Percentiles rank a stretch among this genome's conserved stretches.
These are phyloP conservation scores for Galagoides demidoff DNA, from an alignment of 2,797 vertebrate genomes.

Conservation along the genomic window DNA sequence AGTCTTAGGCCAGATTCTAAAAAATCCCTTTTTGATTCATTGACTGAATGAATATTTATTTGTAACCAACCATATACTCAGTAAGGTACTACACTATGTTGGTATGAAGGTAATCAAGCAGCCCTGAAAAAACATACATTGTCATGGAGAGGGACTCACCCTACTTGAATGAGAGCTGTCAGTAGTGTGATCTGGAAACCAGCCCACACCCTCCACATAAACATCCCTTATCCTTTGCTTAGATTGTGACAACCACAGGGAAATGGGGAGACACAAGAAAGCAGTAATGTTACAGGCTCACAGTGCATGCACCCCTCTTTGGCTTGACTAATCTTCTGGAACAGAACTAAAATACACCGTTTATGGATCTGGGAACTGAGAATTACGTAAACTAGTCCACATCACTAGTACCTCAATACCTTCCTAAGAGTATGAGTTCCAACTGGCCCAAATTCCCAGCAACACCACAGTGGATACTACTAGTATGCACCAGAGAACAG, in stretches of 20 bases:
- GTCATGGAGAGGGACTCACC: not conserved
- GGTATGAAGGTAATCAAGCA: not conserved
- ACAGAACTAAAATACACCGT: not conserved
- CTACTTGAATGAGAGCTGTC: not conserved
- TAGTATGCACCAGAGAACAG: not conserved
- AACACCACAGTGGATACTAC: not conserved
- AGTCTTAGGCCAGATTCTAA: not conserved
- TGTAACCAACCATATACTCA: not conserved
- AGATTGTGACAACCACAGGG: not conserved
- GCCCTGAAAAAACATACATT: not conserved
- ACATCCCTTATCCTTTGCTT: not conserved
- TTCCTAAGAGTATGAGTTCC: not conserved
- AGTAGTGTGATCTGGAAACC: not conserved
- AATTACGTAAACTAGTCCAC: not conserved
- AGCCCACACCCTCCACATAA: not conserved
- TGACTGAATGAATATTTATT: constrained; percentile 16
- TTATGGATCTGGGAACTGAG: not conserved
- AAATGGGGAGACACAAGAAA: not conserved
- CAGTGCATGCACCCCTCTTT: not conserved
- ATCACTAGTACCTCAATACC: not conserved
- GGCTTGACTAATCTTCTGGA: not conserved
- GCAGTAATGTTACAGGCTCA: too few species aligned
- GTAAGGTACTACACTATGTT: not conserved
- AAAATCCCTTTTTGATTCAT: not conserved
- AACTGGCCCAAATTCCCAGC: not conserved